These are phyloP conservation scores for Araneus ventricosus DNA, from an alignment of 1,140 invertebrate genomes.

Conservation along the genomic window DNA sequence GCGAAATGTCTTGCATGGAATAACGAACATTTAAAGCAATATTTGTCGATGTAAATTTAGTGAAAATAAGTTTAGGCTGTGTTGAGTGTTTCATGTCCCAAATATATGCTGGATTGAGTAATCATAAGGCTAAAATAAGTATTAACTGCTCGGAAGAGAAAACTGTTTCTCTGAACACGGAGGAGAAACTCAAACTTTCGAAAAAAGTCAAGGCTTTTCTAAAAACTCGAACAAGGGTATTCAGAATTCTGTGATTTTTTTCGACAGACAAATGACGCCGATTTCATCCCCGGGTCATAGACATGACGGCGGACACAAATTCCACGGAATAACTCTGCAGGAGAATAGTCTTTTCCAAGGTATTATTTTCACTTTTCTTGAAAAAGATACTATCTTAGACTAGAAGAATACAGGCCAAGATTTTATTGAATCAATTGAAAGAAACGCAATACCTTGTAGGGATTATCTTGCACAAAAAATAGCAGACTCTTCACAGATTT, in stretches of 20 bases:
- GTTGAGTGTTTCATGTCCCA: too few species aligned
- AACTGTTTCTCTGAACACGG: background rate
- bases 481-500: too few species aligned
- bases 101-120: too few species aligned
- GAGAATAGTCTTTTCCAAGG: background rate
- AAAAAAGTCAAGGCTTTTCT: too few species aligned
- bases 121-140: too few species aligned
- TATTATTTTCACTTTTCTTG: background rate
- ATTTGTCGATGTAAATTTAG: too few species aligned
- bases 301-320: background rate
- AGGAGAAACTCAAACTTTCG: background rate
- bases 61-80: too few species aligned
- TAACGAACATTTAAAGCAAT: too few species aligned
- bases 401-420: background rate
- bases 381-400: background rate
- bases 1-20: too few species aligned
- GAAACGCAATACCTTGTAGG: background rate
- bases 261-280: background rate
- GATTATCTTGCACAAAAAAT: background rate
- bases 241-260: background rate
- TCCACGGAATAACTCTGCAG: background rate
- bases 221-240: too few species aligned
- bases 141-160: background rate
- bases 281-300: background rate
- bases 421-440: background rate